Evolutionary conservation across 2,797 vertebrate species (phyloP).

Genomic region (Hippopotamyrus pictus): DNA sequence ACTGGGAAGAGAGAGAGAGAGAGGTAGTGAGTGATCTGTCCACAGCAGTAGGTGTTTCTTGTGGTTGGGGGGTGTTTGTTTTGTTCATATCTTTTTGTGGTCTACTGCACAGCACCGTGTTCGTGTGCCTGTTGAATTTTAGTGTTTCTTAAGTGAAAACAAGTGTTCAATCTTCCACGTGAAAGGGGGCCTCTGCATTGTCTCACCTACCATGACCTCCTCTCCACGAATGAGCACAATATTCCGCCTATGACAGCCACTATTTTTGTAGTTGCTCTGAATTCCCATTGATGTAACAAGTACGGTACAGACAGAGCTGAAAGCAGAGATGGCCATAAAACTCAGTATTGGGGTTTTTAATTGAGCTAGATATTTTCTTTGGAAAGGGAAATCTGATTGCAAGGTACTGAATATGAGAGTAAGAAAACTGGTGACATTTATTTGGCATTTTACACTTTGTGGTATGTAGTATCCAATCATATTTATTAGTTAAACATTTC

Average conservation of each 20-base stretch:
- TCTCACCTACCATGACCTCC: background rate
- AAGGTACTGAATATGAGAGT: slow-evolving; percentile 44
- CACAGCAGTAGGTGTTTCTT: background rate
- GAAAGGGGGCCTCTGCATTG: background rate
- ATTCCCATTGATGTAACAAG: slow-evolving; percentile 26
- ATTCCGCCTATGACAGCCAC: slow-evolving; percentile 43
- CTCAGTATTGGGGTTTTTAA: slow-evolving; percentile 36
- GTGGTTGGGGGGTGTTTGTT: background rate
- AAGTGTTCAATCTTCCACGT: background rate
- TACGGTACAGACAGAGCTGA: slow-evolving; percentile 10
- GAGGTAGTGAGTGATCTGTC: background rate
- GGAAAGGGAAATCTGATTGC: slow-evolving; percentile 29
- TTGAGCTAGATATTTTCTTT: slow-evolving; percentile 44
- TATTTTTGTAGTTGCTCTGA: slow-evolving; percentile 34
- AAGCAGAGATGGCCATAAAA: slow-evolving; percentile 23
- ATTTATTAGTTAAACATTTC: slow-evolving; percentile 40
- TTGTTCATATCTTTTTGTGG: background rate
- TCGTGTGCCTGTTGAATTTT: background rate
- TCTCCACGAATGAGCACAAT: slow-evolving; percentile 49
- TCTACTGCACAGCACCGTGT: background rate
- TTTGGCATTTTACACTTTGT: slow-evolving; percentile 40
- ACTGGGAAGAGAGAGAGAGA: background rate
- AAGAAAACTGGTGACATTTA: slow-evolving; percentile 46
- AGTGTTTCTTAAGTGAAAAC: background rate
- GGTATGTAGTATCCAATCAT: slow-evolving; percentile 34